Evolutionary conservation across 2,888 invertebrate species (phyloP), one percentile per base, ranked within the genome.

Genomic region (Torymus auratus): DNA sequence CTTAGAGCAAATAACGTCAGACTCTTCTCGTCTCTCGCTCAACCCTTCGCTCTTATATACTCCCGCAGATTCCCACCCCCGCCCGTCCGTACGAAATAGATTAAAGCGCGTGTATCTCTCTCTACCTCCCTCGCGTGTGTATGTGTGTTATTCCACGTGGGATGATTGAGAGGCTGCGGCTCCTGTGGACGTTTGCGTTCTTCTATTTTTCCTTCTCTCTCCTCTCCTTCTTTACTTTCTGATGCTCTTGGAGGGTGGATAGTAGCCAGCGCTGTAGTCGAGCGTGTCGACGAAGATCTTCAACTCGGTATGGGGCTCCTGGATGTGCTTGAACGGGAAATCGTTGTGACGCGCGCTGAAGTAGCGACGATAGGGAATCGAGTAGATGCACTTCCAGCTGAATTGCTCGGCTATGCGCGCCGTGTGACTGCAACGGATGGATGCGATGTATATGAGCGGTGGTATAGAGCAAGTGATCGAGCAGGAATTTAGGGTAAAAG

Each of bases 231-330:
- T 70, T 20, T 65, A 60, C 53, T 82, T 20, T 64, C 52, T 52
- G 2, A 2, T 50, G n/a, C 7, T 20, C 41, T 65, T 70, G 17
- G 41, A n/a, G 23, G 58, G 71, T 0, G 73, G 52, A 53, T 78
- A 82, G 65, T 84, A 85, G 60, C 81, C 72, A 17, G 80, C 78
- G 75, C 81, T 79, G 64, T 78, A 76, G 64, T 81, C 73, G 10
- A 84, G 74, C 14, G 65, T 75, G 67, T 85, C 85, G 17, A 82
- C 78, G 81, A 76, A 89, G 5, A 88, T 85, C 1, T 80, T 78
- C 5, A 88, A 81, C 13, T 83, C 83, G 3, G 85, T 87, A 56
- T 88, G 87, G 2, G 89, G 88, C 61, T 86, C 85, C 67, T 85
- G 56, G 7, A 89, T 82, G 67, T 83, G 28, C 13, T 85, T 85